phyloP scores from a whole-genome alignment of 1,140 invertebrate species.

The Nebria ingens region DNA sequence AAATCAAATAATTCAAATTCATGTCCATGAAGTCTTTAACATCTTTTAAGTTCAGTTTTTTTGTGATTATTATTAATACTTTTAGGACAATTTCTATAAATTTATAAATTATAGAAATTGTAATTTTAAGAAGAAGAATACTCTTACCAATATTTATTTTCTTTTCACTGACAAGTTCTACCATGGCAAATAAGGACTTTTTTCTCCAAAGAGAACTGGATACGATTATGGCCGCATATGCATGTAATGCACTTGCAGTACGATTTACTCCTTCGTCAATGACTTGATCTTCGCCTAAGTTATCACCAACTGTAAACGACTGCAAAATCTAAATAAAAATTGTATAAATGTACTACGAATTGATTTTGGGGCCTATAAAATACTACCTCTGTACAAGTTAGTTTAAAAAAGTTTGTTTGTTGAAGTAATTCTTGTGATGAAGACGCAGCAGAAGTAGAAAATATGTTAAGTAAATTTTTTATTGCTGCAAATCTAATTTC shows the following conservation, averaged over 20 bases:
- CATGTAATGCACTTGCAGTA: constrained; percentile 31
- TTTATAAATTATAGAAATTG: constrained; percentile 15
- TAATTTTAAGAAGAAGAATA: constrained; percentile 10
- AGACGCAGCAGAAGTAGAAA: constrained; percentile 22
- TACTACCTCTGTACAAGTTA: constrained; percentile 18
- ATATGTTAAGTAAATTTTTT: constrained; percentile 27
- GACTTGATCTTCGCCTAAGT: constrained; percentile 17
- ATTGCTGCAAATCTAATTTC: constrained; percentile 33
- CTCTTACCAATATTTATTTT: constrained; percentile 25
- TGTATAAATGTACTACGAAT: neutral
- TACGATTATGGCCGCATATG: constrained; percentile 31
- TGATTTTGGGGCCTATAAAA: too few relatives aligned
- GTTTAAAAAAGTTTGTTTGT: constrained; percentile 22
- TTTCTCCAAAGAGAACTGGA: constrained; percentile 32
- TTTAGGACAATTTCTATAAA: constrained; percentile 25
- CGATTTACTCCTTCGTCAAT: constrained; percentile 33
- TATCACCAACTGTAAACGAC: neutral
- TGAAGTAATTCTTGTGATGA: constrained; percentile 26
- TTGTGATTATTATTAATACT: constrained; percentile 25
- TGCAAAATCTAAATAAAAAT: neutral
- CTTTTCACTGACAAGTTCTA: constrained; percentile 31
- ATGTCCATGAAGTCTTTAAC: constrained; percentile 29
- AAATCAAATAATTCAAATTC: constrained; percentile 32
- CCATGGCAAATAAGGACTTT: constrained; percentile 30
- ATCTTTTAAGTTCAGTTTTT: constrained; percentile 18